A percentile compares a stretch with the other conserved stretches of the same genome.
These are phyloP conservation scores for Harpalus rubripes DNA, from an alignment of 2,888 invertebrate species.

Conservation along the genomic window DNA sequence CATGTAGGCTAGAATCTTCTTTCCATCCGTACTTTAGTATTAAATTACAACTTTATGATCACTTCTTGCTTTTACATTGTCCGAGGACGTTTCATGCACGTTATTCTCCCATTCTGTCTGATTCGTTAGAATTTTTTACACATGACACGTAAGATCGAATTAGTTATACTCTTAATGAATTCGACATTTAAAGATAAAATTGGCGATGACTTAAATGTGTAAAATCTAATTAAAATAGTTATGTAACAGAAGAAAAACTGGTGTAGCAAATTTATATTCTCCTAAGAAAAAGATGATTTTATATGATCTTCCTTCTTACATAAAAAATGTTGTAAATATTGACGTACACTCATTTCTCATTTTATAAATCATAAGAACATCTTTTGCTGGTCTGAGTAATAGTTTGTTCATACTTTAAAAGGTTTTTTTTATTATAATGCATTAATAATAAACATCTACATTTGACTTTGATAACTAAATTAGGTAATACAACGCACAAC, in stretches of 20 bases:
- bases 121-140: slow-evolving; percentile 4
- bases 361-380: too few relatives aligned
- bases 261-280: background rate
- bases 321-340: background rate
- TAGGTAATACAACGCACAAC: too few relatives aligned
- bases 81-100: slow-evolving; percentile 26
- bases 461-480: too few relatives aligned
- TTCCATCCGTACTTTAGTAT: background rate
- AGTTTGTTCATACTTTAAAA: too few relatives aligned
- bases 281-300: background rate
- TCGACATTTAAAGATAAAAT: slow-evolving; percentile 35
- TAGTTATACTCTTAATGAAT: slow-evolving; percentile 12
- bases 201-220: slow-evolving; percentile 32
- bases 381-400: too few relatives aligned
- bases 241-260: slow-evolving; percentile 15
- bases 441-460: too few relatives aligned
- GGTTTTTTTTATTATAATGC: too few relatives aligned
- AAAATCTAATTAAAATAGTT: background rate
- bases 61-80: slow-evolving; percentile 1
- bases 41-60: background rate
- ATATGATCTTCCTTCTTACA: background rate
- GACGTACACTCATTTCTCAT: too few relatives aligned
- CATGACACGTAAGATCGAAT: slow-evolving; percentile 30
- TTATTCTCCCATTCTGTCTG: background rate
- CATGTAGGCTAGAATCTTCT: background rate